A percentile compares a stretch with the other conserved stretches of the same genome.
Conservation (phyloP, 1,140 invertebrate genomes). For the Arctopsyche grandis region DNA sequence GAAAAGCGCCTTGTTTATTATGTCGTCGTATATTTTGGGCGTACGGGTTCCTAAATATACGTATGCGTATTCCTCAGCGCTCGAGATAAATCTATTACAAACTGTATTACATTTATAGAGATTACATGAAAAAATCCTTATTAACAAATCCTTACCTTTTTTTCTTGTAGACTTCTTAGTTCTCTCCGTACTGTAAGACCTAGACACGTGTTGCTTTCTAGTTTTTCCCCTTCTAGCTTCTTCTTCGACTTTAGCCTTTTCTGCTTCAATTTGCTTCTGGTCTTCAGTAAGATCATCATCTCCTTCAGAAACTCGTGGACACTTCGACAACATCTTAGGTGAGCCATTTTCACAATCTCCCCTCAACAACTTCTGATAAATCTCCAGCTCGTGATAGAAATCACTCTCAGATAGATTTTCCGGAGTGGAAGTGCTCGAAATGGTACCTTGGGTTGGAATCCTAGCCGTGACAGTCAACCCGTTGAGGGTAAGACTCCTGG, state of each 20-base stretch:
- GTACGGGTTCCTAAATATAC: too few relatives aligned
- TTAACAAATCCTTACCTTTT: slow-evolving; percentile 22
- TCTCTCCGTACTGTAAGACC: slow-evolving; percentile 51
- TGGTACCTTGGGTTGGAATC: slow-evolving; percentile 39
- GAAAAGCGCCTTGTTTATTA: too few relatives aligned
- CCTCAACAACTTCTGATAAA: slow-evolving; percentile 54
- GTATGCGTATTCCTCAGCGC: too few relatives aligned
- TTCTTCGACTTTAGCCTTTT: background rate
- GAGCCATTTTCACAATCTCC: slow-evolving; percentile 54
- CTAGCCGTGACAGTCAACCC: slow-evolving; percentile 51
- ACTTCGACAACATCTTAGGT: slow-evolving; percentile 50
- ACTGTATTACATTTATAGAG: too few relatives aligned
- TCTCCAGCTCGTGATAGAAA: slow-evolving; percentile 54
- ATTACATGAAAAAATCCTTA: too few relatives aligned
- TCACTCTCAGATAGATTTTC: slow-evolving; percentile 53
- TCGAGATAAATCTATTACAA: too few relatives aligned
- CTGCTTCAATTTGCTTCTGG: slow-evolving; percentile 3
- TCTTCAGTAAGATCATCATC: background rate
- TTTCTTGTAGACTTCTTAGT: slow-evolving; percentile 42
- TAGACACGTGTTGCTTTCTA: slow-evolving; percentile 40
- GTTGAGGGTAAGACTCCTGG: slow-evolving; percentile 53
- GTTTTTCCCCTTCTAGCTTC: slow-evolving; percentile 20
- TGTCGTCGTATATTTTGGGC: too few relatives aligned
- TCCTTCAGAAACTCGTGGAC: slow-evolving; percentile 41
- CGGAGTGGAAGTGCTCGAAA: slow-evolving; percentile 45